These are phyloP conservation scores for Paracyprichromis sp. DNA, from an alignment of 2,113 vertebrate genomes.

Conservation along the genomic window DNA sequence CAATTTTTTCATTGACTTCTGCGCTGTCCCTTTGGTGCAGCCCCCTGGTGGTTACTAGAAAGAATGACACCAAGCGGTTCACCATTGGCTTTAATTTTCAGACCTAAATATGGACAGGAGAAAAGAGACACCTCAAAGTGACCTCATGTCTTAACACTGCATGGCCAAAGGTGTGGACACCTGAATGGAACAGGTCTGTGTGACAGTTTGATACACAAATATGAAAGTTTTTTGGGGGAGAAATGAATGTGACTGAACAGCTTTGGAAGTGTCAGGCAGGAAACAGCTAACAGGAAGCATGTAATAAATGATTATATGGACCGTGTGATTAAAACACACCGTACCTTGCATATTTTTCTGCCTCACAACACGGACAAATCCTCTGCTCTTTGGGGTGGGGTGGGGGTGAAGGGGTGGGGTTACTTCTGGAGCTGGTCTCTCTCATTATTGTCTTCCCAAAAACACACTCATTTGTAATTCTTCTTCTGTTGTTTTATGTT, in stretches of 20 bases:
- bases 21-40: background rate
- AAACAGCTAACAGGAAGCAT: background rate
- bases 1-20: background rate
- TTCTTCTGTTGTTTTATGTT: background rate
- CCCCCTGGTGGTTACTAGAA: background rate
- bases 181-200: background rate
- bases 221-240: background rate
- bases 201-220: background rate
- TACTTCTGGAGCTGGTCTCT: background rate
- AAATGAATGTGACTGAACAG: background rate
- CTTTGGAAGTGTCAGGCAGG: background rate
- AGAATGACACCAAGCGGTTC: background rate
- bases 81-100: background rate
- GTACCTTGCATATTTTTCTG: background rate
- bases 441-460: rapidly evolving
- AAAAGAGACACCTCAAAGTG: background rate
- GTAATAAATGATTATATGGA: background rate
- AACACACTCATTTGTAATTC: background rate
- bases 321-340: background rate
- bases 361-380: background rate
- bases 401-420: background rate
- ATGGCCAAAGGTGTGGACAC: background rate
- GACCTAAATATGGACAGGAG: background rate
- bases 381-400: background rate
- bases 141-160: background rate